phyloP scores from a whole-genome alignment of 2,797 vertebrate species.

The Toxotes lorentzi region DNA sequence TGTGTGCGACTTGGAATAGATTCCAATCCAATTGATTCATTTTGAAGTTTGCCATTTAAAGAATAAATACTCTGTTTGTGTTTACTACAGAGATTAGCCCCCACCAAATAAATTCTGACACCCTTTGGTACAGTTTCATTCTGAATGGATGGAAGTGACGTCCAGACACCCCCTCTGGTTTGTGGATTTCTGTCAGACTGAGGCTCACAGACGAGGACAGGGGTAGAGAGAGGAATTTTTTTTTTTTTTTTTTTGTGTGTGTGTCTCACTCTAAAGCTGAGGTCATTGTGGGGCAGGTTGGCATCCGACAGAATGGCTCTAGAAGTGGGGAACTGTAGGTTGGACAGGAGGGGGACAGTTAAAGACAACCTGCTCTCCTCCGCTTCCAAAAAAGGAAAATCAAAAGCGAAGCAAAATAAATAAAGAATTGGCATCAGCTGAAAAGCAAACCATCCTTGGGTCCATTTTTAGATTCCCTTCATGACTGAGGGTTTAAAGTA shows the following conservation, averaged over 20 bases:
- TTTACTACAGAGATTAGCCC: background rate
- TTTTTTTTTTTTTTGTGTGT: background rate
- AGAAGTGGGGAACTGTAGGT: constrained; percentile 77
- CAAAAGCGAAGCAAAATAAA: background rate
- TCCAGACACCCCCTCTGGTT: constrained; percentile 31
- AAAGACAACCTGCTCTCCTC: constrained; percentile 12
- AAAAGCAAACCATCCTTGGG: background rate
- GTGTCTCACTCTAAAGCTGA: constrained; percentile 82
- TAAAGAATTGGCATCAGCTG: background rate
- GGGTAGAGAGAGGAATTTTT: constrained; percentile 7
- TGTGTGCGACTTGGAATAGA: constrained; percentile 4
- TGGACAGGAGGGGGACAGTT: constrained; percentile 56
- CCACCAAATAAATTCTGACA: background rate
- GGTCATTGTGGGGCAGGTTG: constrained; percentile 73
- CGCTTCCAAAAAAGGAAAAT: background rate
- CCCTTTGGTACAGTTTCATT: background rate
- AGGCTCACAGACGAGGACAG: constrained; percentile 14
- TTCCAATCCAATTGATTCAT: constrained; percentile 5
- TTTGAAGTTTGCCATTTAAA: background rate
- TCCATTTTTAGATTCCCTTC: background rate
- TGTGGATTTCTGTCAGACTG: constrained; percentile 6
- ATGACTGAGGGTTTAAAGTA: constrained; percentile 23
- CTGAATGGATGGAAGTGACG: constrained; percentile 1
- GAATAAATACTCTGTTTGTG: background rate
- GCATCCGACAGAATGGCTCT: constrained; percentile 70